Base-by-base conservation (phyloP, 2,797 vertebrate genomes). In the Tympanoctomys barrerae region DNA sequence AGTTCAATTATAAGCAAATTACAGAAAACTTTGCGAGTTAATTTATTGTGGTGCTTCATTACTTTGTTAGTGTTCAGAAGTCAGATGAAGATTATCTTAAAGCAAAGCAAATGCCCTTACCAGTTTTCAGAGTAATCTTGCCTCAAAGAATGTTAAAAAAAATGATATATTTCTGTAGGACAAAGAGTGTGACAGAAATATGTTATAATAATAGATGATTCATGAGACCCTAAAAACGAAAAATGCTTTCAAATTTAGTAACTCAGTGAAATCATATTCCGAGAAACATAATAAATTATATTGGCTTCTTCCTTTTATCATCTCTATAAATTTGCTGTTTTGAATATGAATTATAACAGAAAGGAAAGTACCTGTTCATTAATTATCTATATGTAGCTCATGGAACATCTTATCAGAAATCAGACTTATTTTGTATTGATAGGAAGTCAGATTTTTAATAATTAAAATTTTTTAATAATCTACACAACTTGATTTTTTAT, bases 31-130 rank as follows among this genome's bases (percentile, higher is more conserved):
- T 62, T 36, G 26, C n/a, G 19, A 80, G n/a, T 87, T 52, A 82
- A 73, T 83, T 82, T 95, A 19, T 36, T 52, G 18, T 11, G 78
- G 84, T 87, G 22, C 22, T 62, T 95, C 75, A 75, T 83, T 92
- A 92, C 22, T 80, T 95, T 87, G 1, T 7, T 66, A 49, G 18
- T 75, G n/a, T 49, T 31, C 68, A 86, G 66, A 78, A 92, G 92
- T 64, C 22, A 59, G 5, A 18, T 88, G 21, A 87, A 91, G 8
- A 81, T 84, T 83, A 84, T 7, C 19, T 39, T 79, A 83, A 92
- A 95, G 36, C 13, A 82, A 82, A 93, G 9, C 18, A 75, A 68
- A 36, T 87, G 86, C 78, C 19, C 8, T 62, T 3, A 59, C 2
- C 1, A 77, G 18, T 91, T 21, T 81, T 85, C 49, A 4, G 10